Percentiles rank a stretch among this genome's conserved stretches.
phyloP scores from a whole-genome alignment of 2,888 invertebrate genomes.

The Trichacis sp. region DNA sequence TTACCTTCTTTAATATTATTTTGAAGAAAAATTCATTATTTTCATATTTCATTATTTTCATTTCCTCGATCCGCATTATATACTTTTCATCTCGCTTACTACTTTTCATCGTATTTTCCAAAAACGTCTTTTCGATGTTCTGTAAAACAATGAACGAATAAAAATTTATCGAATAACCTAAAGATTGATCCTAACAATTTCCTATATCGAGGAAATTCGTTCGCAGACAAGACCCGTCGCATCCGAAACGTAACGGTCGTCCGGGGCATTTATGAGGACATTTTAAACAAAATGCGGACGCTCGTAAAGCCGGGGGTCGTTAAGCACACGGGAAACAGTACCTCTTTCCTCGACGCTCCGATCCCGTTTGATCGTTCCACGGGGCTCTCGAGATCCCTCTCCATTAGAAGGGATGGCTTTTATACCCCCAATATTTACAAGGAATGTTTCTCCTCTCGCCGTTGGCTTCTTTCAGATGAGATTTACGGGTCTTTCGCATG shows the following conservation, averaged over 20 bases:
- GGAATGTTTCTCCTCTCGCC: conserved; percentile 61
- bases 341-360: conserved; percentile 26
- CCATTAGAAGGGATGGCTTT: conserved; percentile 64
- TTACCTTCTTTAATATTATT: no score
- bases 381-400: conserved; percentile 60
- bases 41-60: no score
- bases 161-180: no score
- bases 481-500: conserved; percentile 44
- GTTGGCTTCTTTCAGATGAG: conserved; percentile 60
- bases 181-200: conserved; percentile 14
- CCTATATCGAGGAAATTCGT: conserved; percentile 12
- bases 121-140: no score
- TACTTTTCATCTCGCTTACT: no score
- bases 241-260: conserved; percentile 15
- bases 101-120: no score
- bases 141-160: no score
- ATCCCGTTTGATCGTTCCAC: conserved; percentile 54
- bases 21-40: no score
- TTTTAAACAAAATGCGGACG: conserved; percentile 61
- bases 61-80: no score
- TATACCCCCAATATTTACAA: conserved; percentile 65
- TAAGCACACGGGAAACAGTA: conserved; percentile 49
- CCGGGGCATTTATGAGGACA: conserved; percentile 52
- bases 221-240: conserved; percentile 18
- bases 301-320: conserved; percentile 57